Conservation (phyloP, 2,888 invertebrate species). For the Myopa tessellatipennis region DNA sequence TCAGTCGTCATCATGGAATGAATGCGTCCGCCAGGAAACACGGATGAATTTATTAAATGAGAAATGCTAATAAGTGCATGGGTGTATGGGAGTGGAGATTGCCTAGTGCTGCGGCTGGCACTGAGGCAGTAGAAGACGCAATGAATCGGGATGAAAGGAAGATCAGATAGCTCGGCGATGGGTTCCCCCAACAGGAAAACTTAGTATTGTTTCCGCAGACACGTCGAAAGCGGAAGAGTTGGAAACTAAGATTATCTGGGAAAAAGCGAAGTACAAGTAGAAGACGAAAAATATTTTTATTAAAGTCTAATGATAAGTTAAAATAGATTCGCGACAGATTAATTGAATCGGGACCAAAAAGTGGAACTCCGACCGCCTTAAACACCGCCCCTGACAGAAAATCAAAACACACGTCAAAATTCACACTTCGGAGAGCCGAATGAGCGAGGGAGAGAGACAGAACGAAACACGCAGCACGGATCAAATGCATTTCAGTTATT, state of each 20-base stretch:
- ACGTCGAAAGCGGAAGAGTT: neutral
- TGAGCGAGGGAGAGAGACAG: neutral
- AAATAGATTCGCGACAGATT: too few species aligned
- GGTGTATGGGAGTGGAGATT: constrained; percentile 4
- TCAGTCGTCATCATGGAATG: neutral
- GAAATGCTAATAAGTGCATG: constrained; percentile 26
- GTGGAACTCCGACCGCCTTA: neutral
- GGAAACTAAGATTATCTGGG: neutral
- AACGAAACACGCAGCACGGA: neutral
- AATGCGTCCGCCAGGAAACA: neutral
- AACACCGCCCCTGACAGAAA: neutral
- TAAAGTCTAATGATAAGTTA: too few species aligned
- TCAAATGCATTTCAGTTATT: constrained; percentile 15
- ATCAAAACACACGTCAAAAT: constrained; percentile 21
- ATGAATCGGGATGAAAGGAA: neutral
- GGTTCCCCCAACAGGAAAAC: neutral
- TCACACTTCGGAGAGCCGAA: neutral
- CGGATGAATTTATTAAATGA: constrained; percentile 6
- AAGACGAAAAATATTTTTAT: too few species aligned
- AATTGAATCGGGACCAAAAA: too few species aligned
- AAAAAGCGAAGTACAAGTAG: too few species aligned
- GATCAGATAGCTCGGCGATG: too few species aligned
- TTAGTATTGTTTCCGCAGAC: neutral
- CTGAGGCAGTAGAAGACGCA: neutral
- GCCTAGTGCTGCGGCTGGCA: neutral